A percentile compares a stretch with the other conserved stretches of the same genome.
phyloP scores from a whole-genome alignment of 2,888 invertebrate species.

The Mythimna pallens region DNA sequence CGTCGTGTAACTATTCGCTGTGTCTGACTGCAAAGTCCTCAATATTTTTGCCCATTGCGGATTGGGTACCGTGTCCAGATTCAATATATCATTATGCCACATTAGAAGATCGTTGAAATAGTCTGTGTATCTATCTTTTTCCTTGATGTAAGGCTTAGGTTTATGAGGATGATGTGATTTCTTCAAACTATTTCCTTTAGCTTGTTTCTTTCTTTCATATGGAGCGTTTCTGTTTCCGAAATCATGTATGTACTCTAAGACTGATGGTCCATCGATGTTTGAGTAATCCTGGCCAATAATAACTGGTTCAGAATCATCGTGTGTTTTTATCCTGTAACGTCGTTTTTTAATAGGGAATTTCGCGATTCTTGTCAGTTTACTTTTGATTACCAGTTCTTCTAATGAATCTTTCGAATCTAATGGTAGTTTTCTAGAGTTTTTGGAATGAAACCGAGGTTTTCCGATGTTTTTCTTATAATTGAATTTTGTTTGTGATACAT shows the following conservation, averaged over 20 bases:
- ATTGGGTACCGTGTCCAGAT: slow-evolving; percentile 62
- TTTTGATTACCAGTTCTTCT: slow-evolving; percentile 22
- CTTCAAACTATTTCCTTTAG: neutral
- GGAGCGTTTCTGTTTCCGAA: neutral
- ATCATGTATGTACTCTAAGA: neutral
- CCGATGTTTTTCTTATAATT: neutral
- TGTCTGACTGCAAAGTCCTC: slow-evolving; percentile 44
- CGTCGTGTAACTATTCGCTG: slow-evolving; percentile 44
- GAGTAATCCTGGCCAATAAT: neutral
- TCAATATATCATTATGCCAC: slow-evolving; percentile 76
- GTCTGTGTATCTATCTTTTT: slow-evolving; percentile 50
- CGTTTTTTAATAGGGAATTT: slow-evolving; percentile 38
- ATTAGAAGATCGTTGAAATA: slow-evolving; percentile 75
- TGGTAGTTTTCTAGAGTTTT: neutral
- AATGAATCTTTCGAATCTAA: neutral
- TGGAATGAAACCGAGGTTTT: neutral
- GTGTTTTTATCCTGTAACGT: neutral
- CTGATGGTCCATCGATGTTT: neutral
- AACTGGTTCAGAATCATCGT: neutral
- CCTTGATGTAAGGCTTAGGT: neutral
- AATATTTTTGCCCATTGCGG: slow-evolving; percentile 63
- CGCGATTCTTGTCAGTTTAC: slow-evolving; percentile 41
- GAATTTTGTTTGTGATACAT: neutral
- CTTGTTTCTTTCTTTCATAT: neutral
- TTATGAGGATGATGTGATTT: neutral